phyloP scores from a whole-genome alignment of 2,797 vertebrate genomes.

The Merluccius polli region DNA sequence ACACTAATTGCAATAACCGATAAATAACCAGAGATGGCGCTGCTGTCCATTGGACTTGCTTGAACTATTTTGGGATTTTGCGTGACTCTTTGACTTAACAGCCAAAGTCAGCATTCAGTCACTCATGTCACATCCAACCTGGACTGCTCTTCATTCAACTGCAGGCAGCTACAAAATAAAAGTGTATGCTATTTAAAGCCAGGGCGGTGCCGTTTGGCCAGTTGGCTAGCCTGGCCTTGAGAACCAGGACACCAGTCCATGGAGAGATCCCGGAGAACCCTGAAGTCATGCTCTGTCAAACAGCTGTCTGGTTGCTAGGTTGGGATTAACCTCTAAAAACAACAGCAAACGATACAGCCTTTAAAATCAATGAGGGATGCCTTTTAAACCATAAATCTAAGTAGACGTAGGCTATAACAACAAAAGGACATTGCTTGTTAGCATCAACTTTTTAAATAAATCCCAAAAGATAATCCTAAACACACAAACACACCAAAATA shows the following conservation, averaged over 20 bases:
- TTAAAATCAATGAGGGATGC: not conserved
- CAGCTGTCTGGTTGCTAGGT: not conserved
- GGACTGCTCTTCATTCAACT: not conserved
- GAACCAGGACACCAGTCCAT: not conserved
- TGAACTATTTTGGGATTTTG: not conserved
- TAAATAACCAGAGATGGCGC: no score
- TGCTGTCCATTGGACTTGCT: no score
- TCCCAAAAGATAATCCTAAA: no score
- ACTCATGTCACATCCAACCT: not conserved
- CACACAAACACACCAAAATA: no score
- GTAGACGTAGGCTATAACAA: not conserved
- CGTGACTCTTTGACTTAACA: not conserved
- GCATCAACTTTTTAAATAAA: no score
- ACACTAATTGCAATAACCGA: no score
- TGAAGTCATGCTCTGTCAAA: not conserved
- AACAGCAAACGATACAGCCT: not conserved
- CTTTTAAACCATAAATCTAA: not conserved
- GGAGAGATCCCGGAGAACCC: not conserved
- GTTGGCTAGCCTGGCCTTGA: not conserved
- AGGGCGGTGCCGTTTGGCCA: not conserved
- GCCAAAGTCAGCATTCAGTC: not conserved
- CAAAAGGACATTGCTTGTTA: no score
- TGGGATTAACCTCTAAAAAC: not conserved
- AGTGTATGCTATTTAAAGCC: not conserved
- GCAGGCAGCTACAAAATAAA: no score